Conservation (phyloP, 92 coral and sea anemone species). For the Pocillopora meandrina region DNA sequence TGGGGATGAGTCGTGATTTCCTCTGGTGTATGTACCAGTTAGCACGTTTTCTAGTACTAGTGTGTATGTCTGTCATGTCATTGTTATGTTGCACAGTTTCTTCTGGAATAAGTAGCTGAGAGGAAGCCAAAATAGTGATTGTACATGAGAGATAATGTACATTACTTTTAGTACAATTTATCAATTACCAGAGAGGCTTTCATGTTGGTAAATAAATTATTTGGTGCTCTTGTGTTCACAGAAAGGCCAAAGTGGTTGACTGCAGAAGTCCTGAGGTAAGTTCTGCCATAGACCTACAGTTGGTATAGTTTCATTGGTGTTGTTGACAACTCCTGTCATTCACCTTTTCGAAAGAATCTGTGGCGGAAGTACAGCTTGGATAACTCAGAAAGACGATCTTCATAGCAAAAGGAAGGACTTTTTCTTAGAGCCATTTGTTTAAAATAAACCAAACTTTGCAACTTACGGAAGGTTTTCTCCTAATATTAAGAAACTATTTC, state of each 20-base stretch:
- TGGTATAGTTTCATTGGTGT: too few relatives aligned
- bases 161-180: background rate
- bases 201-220: background rate
- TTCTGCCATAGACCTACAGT: background rate
- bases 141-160: too few relatives aligned
- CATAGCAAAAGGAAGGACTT: background rate
- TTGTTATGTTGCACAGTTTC: too few relatives aligned
- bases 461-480: background rate
- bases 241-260: slow-evolving; percentile 91
- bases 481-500: background rate
- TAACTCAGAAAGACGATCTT: background rate
- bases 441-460: background rate
- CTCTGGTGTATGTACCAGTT: too few relatives aligned
- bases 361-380: too few relatives aligned
- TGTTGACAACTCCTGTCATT: too few relatives aligned
- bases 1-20: too few relatives aligned
- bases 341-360: too few relatives aligned
- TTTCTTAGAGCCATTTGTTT: background rate
- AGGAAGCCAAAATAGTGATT: too few relatives aligned
- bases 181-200: background rate
- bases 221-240: slow-evolving; percentile 27
- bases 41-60: too few relatives aligned
- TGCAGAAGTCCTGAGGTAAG: slow-evolving; percentile 97
- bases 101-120: too few relatives aligned
- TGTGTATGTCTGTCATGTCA: too few relatives aligned